These are phyloP conservation scores for Monopterus albus DNA, from an alignment of 2,113 vertebrate genomes.

Conservation along the genomic window DNA sequence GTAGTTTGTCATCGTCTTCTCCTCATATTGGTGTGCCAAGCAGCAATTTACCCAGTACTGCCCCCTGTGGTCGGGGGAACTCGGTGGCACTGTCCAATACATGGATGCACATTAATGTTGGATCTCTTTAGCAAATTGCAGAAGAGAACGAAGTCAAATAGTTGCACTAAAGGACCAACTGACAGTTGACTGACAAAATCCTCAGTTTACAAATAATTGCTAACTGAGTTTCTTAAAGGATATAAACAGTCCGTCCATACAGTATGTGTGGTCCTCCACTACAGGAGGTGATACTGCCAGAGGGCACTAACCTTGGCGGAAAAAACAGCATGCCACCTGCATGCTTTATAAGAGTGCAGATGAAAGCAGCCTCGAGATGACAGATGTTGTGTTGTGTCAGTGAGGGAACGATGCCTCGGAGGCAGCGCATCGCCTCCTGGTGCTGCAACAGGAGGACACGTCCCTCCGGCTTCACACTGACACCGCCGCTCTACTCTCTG, in stretches of 20 bases:
- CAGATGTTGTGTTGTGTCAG: slow-evolving; percentile 7
- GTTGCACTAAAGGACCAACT: too few relatives aligned
- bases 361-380: neutral
- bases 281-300: neutral
- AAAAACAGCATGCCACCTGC: neutral
- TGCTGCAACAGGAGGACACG: neutral
- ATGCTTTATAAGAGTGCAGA: neutral
- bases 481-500: neutral
- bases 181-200: too few relatives aligned
- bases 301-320: neutral
- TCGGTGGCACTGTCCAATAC: too few relatives aligned
- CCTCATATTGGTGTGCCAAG: too few relatives aligned
- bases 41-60: too few relatives aligned
- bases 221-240: too few relatives aligned
- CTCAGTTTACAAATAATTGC: too few relatives aligned
- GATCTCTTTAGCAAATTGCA: too few relatives aligned
- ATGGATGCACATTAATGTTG: too few relatives aligned
- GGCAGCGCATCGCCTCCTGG: neutral
- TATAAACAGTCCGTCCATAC: neutral
- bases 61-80: too few relatives aligned
- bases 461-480: neutral
- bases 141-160: too few relatives aligned
- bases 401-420: neutral
- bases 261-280: neutral
- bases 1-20: too few relatives aligned